Evolutionary conservation across 2,888 invertebrate genomes (phyloP), one percentile per base, ranked within the genome.

Genomic region (Antheraea assamensis): DNA sequence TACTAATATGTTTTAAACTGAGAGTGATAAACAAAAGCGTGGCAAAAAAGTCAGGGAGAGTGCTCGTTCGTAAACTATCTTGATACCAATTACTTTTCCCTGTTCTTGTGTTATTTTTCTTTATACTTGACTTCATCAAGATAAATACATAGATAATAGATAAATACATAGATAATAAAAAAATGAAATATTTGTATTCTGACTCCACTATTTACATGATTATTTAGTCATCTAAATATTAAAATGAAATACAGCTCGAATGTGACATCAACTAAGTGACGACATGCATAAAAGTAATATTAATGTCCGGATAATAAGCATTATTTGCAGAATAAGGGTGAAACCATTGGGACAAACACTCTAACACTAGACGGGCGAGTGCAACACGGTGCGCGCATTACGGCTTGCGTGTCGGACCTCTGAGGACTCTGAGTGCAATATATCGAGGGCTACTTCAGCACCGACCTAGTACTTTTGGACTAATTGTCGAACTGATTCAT

Each of bases 311-410:
- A 52, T 52, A 19, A 52, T 19, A 52, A 68, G 15, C 27, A 27
- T 64, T 64, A 0, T 35, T 35, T 35, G 10, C 76, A 75, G 77
- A 79, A 77, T 79, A 78, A 70, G 74, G 58, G 8, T 52, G 31
- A 24, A 31, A 42, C 64, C 70, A 49, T 24, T 47, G 58, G 70
- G 7, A 74, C 76, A 77, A 79, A 77, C 78, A 78, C 79, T 80
- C 58, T 74, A 47, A 35, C 71, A 15, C 27, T 61, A 71, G 55
- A 55, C 61, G 73, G 55, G 68, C 73, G 47, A 72, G 74, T 73
- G 76, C 77, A 75, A 81, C 81, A 81, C 76, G 80, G 74, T 75
- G 74, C 78, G 76, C 78, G 78, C 81, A 81, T 81, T 81, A 81
- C 52, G 52, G 55, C 52, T 55, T 66, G 64, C 42, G 47, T 13